Evolutionary conservation across 2,113 vertebrate species (phyloP).

Genomic region (Mola mola): DNA sequence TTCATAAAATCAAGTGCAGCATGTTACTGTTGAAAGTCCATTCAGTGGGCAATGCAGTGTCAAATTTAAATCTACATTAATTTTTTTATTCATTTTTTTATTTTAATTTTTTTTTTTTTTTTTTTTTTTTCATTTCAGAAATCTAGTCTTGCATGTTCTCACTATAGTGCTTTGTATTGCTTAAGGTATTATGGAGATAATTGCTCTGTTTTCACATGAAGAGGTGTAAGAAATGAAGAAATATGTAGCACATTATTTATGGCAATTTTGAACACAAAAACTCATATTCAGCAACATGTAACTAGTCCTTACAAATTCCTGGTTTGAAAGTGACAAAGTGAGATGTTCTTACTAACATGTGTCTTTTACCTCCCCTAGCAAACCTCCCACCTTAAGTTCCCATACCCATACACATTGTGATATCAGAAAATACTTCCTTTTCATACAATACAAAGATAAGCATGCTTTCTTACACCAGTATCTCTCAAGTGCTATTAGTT

Average conservation of each 20-base stretch:
- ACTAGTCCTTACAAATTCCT: conserved; percentile 54
- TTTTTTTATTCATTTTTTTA: neutral
- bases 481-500: conserved; percentile 79
- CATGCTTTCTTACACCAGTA: conserved; percentile 69
- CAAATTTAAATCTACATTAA: neutral
- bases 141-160: too few relatives aligned
- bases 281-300: conserved; percentile 21
- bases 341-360: conserved; percentile 45
- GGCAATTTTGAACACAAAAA: conserved; percentile 19
- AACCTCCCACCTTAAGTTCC: neutral
- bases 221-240: neutral
- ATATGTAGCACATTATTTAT: conserved; percentile 7
- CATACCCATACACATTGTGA: conserved; percentile 35
- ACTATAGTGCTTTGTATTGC: conserved; percentile 4
- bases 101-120: too few relatives aligned
- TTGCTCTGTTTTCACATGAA: conserved; percentile 39
- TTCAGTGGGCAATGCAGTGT: neutral
- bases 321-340: conserved; percentile 42
- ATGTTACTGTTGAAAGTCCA: neutral
- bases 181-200: neutral
- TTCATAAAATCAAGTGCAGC: neutral
- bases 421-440: conserved; percentile 64
- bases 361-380: neutral
- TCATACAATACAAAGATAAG: conserved; percentile 76
- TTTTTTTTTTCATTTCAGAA: too few relatives aligned